These are phyloP conservation scores for Drosophila arawakana DNA, from an alignment of 1,140 invertebrate genomes.

Conservation along the genomic window DNA sequence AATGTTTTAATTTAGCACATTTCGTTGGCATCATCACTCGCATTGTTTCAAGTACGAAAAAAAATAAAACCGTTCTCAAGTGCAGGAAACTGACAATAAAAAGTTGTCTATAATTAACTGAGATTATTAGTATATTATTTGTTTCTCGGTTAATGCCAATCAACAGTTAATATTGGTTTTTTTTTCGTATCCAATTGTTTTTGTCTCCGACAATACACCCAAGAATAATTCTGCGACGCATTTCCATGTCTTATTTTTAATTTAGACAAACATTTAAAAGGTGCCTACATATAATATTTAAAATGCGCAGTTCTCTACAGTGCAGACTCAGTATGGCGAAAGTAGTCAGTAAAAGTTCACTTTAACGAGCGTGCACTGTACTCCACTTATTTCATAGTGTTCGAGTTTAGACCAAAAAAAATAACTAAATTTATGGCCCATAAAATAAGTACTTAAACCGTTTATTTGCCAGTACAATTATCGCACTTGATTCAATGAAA, in stretches of 20 bases:
- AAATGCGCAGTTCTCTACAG: neutral
- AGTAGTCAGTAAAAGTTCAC: neutral
- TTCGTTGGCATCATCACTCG: conserved; percentile 5
- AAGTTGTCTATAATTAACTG: conserved; percentile 28
- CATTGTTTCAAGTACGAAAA: conserved; percentile 13
- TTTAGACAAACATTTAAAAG: neutral
- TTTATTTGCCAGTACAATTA: conserved; percentile 26
- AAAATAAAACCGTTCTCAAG: neutral
- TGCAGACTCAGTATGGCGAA: neutral
- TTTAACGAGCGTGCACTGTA: neutral
- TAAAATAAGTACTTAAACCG: conserved; percentile 11
- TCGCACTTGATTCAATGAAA: conserved; percentile 1
- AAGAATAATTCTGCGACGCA: neutral
- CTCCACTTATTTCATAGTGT: neutral
- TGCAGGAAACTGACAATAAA: conserved; percentile 24
- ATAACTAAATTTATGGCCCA: conserved; percentile 6
- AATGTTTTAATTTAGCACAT: conserved; percentile 1
- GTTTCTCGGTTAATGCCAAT: neutral
- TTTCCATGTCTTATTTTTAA: conserved; percentile 4
- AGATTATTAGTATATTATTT: conserved; percentile 11
- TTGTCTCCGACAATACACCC: neutral
- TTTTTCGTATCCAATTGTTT: neutral
- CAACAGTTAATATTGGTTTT: neutral
- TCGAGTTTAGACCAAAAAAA: neutral
- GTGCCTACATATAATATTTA: neutral